Conservation (phyloP, 2,888 invertebrate genomes). For the Nemotelus nigrinus region DNA sequence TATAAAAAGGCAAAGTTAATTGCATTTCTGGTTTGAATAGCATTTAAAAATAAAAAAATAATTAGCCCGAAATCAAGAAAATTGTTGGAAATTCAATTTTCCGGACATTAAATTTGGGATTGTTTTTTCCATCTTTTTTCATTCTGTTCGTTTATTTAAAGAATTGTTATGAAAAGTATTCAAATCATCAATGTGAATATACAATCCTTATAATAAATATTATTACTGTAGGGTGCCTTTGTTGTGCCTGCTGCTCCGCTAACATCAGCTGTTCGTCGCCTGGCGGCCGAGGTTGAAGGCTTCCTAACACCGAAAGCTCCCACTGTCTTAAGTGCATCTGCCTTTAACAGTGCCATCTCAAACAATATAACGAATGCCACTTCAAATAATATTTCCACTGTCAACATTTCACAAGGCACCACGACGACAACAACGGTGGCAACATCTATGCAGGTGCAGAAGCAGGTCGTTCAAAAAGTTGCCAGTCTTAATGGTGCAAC, state of each 20-base stretch:
- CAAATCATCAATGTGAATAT: not conserved
- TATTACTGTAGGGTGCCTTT: slow-evolving; percentile 61
- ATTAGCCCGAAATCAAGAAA: too few species aligned
- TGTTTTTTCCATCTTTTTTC: too few species aligned
- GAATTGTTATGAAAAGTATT: too few species aligned
- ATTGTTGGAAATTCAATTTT: too few species aligned
- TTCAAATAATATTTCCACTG: slow-evolving; percentile 53
- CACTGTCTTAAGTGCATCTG: slow-evolving; percentile 21
- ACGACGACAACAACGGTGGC: slow-evolving; percentile 58
- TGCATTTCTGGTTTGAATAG: too few species aligned
- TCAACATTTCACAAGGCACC: slow-evolving; percentile 57
- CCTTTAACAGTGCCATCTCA: not conserved
- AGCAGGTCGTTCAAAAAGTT: slow-evolving; percentile 55
- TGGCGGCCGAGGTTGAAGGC: slow-evolving; percentile 63
- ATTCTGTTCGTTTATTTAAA: too few species aligned
- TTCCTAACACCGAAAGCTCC: slow-evolving; percentile 61
- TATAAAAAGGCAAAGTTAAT: too few species aligned
- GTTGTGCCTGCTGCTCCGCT: slow-evolving; percentile 64
- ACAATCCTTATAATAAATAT: not conserved
- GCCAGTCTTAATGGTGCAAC: slow-evolving; percentile 56
- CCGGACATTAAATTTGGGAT: too few species aligned
- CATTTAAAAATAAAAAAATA: too few species aligned
- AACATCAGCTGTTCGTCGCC: slow-evolving; percentile 60
- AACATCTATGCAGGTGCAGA: slow-evolving; percentile 58
- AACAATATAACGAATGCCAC: slow-evolving; percentile 44